Conservation (phyloP, 2,888 invertebrate species). For the Dastarcus helophoroides region DNA sequence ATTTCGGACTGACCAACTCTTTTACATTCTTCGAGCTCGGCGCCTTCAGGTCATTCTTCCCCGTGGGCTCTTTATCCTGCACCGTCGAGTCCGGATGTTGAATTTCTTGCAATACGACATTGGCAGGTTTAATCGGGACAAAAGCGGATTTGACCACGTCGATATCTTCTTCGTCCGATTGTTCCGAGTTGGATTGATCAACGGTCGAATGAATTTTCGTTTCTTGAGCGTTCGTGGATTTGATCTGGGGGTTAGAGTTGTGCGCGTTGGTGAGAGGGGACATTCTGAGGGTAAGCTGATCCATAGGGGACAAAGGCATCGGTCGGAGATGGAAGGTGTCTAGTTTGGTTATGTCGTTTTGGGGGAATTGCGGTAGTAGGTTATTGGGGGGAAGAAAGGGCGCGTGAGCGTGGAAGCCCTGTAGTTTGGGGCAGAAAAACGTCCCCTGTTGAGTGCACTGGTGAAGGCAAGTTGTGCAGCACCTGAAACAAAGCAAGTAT, state of each 20-base stretch:
- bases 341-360: constrained; percentile 21
- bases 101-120: constrained; percentile 41
- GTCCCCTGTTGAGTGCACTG: constrained; percentile 18
- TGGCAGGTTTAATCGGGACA: constrained; percentile 53
- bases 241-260: constrained; percentile 41
- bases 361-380: constrained; percentile 14
- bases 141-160: constrained; percentile 68
- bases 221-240: constrained; percentile 33
- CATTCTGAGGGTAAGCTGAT: constrained; percentile 31
- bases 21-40: constrained; percentile 46
- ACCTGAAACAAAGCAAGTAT: constrained; percentile 33
- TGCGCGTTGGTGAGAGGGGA: constrained; percentile 47
- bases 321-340: constrained; percentile 23
- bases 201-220: constrained; percentile 51
- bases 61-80: constrained; percentile 37
- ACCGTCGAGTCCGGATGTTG: constrained; percentile 51
- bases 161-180: constrained; percentile 57
- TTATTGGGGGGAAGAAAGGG: constrained; percentile 19
- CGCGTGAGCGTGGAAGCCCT: constrained; percentile 14
- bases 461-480: constrained; percentile 24
- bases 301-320: constrained; percentile 29
- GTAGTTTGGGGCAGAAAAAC: constrained; percentile 21
- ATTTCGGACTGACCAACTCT: constrained; percentile 30
- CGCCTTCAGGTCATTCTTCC: constrained; percentile 47
- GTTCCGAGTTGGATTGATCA: constrained; percentile 44